Percentiles rank a stretch among this genome's conserved stretches.
Conservation (phyloP, 2,888 invertebrate species). For the Kryphioiulus occultus region DNA sequence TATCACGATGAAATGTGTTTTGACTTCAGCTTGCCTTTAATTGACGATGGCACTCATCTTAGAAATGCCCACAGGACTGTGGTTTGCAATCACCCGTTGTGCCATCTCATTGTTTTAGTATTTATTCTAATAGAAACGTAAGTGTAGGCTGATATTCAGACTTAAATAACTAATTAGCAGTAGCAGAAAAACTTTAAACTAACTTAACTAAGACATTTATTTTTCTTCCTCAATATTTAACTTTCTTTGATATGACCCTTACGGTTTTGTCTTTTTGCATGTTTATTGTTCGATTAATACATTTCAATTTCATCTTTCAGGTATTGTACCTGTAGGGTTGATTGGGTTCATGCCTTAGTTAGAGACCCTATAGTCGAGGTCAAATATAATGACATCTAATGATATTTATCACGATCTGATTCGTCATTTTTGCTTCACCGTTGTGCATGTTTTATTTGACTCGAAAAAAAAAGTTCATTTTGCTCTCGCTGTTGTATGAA, state of each 20-base stretch:
- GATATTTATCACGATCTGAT: not conserved
- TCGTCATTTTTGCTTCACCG: not conserved
- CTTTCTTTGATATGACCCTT: not conserved
- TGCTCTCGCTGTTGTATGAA: not conserved
- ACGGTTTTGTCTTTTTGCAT: not conserved
- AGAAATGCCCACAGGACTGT: not conserved
- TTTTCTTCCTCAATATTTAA: not conserved
- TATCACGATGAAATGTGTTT: not conserved
- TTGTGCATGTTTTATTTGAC: not conserved
- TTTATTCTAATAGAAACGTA: slow-evolving; percentile 32
- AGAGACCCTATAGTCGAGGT: not conserved
- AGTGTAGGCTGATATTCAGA: slow-evolving; percentile 40
- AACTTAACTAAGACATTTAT: not conserved
- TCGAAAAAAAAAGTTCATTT: not conserved
- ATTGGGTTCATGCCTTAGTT: not conserved
- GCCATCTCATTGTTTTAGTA: not conserved
- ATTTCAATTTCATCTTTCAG: not conserved
- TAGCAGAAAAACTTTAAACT: not conserved
- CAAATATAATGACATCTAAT: not conserved
- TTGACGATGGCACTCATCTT: not conserved
- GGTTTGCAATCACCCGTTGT: not conserved
- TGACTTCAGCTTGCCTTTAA: not conserved
- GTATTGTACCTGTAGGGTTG: not conserved
- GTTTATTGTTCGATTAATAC: not conserved
- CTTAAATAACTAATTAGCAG: not conserved